Conservation (phyloP, 2,797 vertebrate genomes). For the Enteromius afrohamiltoni region DNA sequence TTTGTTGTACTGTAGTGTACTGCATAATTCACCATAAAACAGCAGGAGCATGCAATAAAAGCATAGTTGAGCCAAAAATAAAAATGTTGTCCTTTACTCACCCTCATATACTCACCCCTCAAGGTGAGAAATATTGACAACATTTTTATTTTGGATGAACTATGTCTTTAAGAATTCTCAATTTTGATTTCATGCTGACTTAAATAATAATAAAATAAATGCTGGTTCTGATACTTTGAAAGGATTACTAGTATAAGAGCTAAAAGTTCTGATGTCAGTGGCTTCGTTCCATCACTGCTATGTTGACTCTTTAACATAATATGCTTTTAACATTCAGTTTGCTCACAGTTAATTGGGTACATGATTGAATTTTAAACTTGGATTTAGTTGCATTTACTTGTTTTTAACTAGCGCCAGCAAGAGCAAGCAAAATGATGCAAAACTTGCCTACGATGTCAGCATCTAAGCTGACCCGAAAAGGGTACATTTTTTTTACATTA, state of each 20-base stretch:
- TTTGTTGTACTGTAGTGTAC: not conserved
- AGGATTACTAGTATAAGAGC: not conserved
- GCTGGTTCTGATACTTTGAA: not conserved
- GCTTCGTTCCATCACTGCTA: not conserved
- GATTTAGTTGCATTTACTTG: not conserved
- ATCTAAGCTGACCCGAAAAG: conserved; percentile 22
- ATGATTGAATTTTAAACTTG: conserved; percentile 10
- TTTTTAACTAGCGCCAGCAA: conserved; percentile 1
- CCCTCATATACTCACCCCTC: not conserved
- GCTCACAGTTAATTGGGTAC: not conserved
- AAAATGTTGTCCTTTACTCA: not conserved
- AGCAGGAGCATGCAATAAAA: not conserved
- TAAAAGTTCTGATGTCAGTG: not conserved
- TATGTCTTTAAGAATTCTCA: not conserved
- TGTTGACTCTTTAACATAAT: not conserved
- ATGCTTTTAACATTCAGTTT: not conserved
- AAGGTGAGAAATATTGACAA: not conserved
- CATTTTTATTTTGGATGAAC: not conserved
- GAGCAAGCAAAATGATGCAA: conserved; percentile 1
- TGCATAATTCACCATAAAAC: not conserved
- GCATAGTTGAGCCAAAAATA: not conserved
- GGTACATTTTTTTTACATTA: not conserved
- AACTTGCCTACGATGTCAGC: conserved; percentile 9
- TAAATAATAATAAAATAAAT: not conserved
- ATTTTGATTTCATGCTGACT: not conserved